Conservation (phyloP, 2,797 vertebrate species). For the Saxicola maurus region DNA sequence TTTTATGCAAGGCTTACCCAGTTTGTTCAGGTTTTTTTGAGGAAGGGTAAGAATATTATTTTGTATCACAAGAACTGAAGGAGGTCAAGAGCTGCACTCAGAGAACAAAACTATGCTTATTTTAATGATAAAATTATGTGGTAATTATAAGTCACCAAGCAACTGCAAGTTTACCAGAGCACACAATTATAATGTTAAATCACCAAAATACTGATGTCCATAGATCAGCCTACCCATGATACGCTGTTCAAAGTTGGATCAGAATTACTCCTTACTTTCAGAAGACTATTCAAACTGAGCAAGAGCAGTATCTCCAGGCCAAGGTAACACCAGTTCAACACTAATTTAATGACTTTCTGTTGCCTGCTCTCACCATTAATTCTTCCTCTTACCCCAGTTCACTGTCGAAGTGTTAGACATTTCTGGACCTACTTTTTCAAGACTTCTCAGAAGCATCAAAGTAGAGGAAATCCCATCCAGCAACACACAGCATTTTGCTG, state of each 20-base stretch:
- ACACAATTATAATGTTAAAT: not conserved
- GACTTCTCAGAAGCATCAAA: not conserved
- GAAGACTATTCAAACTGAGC: not conserved
- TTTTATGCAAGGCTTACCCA: not conserved
- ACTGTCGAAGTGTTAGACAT: not conserved
- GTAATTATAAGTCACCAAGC: not conserved
- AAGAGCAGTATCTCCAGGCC: not conserved
- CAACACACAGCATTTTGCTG: not conserved
- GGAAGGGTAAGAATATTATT: not conserved
- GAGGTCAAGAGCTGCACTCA: not conserved
- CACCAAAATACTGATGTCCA: not conserved
- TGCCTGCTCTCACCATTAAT: not conserved
- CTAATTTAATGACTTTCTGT: not conserved
- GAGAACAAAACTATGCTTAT: not conserved
- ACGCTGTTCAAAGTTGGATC: not conserved
- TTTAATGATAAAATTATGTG: not conserved
- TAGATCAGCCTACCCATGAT: not conserved
- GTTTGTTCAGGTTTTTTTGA: not conserved
- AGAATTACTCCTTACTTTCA: not conserved
- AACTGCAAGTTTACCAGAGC: not conserved
- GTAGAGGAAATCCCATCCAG: not conserved
- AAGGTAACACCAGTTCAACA: not conserved
- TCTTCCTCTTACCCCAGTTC: not conserved
- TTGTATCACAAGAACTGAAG: not conserved
- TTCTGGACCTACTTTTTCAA: not conserved